These are phyloP conservation scores for Macropus fuliginosus DNA, from an alignment of 2,797 vertebrate species.

Conservation along the genomic window DNA sequence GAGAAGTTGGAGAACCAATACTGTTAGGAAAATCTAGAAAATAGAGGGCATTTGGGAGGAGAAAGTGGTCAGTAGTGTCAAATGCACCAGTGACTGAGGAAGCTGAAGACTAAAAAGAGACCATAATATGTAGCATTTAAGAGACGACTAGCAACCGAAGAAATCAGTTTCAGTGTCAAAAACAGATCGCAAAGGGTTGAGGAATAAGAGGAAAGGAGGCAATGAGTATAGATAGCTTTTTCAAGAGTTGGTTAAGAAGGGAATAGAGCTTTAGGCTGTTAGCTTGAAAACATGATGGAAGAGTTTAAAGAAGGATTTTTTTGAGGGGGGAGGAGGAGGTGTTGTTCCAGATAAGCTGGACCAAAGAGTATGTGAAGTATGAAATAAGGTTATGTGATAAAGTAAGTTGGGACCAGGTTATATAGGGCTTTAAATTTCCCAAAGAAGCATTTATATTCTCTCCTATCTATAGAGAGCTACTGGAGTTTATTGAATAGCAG, in stretches of 20 bases:
- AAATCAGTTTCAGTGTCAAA: background rate
- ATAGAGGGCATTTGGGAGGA: background rate
- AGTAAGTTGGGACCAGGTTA: background rate
- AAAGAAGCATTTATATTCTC: background rate
- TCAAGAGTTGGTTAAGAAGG: background rate
- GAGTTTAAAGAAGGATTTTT: background rate
- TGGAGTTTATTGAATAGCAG: background rate
- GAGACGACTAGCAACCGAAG: background rate
- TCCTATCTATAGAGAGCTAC: background rate
- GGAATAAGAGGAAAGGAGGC: background rate
- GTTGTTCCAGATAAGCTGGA: background rate
- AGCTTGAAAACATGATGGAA: background rate
- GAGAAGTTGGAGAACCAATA: background rate
- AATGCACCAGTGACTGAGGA: background rate
- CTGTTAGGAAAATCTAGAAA: background rate
- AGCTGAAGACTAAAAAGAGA: background rate
- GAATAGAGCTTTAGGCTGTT: background rate
- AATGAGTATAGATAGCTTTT: background rate
- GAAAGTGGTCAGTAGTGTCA: background rate
- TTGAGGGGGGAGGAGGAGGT: background rate
- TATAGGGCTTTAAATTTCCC: background rate
- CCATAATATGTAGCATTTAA: background rate
- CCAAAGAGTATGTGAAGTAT: background rate
- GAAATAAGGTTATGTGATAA: background rate
- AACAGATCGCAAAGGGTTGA: background rate